A percentile compares a stretch with the other conserved stretches of the same genome.
Evolutionary conservation across 2,888 invertebrate genomes (phyloP).

Genomic region (Tiliacea citrago): DNA sequence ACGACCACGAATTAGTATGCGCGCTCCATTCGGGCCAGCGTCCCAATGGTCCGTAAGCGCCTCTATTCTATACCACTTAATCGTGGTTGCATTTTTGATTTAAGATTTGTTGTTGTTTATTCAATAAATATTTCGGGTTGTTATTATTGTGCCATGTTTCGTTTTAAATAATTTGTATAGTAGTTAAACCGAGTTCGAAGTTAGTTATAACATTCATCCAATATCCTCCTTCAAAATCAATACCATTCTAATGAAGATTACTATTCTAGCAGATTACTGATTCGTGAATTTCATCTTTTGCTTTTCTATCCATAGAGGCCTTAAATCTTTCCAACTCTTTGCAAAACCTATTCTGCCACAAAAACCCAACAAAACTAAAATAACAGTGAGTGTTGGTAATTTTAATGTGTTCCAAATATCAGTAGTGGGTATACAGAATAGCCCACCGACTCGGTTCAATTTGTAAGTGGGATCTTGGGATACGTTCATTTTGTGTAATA

Average conservation of each 20-base stretch:
- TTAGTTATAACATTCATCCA: not conserved
- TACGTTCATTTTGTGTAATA: slow-evolving; percentile 89
- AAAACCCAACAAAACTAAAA: not conserved
- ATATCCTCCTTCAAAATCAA: not conserved
- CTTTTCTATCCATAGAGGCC: not conserved
- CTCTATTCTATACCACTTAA: slow-evolving; percentile 79
- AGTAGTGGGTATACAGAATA: slow-evolving; percentile 76
- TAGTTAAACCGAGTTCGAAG: not conserved
- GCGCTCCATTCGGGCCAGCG: slow-evolving; percentile 84
- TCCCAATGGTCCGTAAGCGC: slow-evolving; percentile 81
- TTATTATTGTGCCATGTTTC: not conserved
- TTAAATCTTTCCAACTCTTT: no score
- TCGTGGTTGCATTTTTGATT: slow-evolving; percentile 56
- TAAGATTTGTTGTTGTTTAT: slow-evolving; percentile 49
- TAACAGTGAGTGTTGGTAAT: slow-evolving; percentile 5
- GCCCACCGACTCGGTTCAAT: slow-evolving; percentile 82
- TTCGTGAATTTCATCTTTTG: not conserved
- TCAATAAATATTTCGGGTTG: slow-evolving; percentile 28
- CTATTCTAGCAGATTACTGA: no score
- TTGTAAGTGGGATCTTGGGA: slow-evolving; percentile 90
- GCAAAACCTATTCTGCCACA: not conserved
- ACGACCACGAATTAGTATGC: slow-evolving; percentile 90
- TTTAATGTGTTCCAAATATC: slow-evolving; percentile 33
- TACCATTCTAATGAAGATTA: not conserved
- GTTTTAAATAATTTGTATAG: not conserved